Evolutionary conservation across 1,140 invertebrate genomes (phyloP).

Genomic region (Drosophila arizonae): DNA sequence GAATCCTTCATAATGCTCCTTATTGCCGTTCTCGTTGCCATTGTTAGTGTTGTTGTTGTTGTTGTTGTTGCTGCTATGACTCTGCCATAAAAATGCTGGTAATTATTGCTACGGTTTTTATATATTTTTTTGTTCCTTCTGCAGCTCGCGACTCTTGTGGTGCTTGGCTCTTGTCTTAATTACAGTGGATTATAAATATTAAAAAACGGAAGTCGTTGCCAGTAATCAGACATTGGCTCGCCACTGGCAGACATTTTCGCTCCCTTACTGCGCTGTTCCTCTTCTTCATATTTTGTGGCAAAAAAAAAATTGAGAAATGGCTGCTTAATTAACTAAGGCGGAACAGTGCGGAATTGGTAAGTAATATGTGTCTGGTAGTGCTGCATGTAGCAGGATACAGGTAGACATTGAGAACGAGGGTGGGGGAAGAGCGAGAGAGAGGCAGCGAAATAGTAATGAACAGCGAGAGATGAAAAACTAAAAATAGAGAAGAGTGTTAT

Average conservation of each 20-base stretch:
- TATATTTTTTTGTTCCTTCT: constrained; percentile 15
- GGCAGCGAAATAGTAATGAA: neutral
- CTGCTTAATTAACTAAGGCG: constrained; percentile 47
- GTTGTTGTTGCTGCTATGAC: constrained; percentile 1
- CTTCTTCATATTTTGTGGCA: constrained; percentile 6
- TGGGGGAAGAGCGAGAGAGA: neutral
- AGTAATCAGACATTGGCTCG: constrained; percentile 65
- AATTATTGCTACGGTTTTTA: constrained; percentile 64
- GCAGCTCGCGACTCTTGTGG: constrained; percentile 31
- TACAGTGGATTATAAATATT: constrained; percentile 73
- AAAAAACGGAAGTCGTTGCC: constrained; percentile 69
- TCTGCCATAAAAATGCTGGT: constrained; percentile 60
- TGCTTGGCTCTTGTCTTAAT: constrained; percentile 61
- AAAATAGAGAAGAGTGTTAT: too few species aligned
- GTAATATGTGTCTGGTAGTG: neutral
- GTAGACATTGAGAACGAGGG: neutral
- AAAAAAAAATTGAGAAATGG: constrained; percentile 50
- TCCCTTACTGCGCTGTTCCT: neutral
- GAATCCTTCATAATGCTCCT: constrained; percentile 14
- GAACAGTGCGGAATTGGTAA: neutral
- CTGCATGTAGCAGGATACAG: constrained; percentile 1
- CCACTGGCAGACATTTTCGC: constrained; percentile 25
- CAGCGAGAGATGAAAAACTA: neutral
- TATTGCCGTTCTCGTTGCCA: neutral
- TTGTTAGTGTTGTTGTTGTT: constrained; percentile 2